Evolutionary conservation across 2,888 invertebrate genomes (phyloP).

Genomic region (Cheilosia impressa): DNA sequence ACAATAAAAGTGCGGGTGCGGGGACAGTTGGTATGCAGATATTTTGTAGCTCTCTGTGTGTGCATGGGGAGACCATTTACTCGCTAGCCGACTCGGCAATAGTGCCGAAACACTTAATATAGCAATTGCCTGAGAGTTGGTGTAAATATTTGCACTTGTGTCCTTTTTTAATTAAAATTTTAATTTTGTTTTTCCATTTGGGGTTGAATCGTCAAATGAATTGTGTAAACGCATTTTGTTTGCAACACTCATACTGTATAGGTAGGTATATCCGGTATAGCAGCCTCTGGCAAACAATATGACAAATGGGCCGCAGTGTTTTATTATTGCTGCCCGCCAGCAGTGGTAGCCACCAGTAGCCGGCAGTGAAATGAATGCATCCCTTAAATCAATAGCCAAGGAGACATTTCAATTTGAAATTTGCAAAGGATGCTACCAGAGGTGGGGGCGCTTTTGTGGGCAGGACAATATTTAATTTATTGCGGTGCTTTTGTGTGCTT

Average conservation of each 20-base stretch:
- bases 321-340: conserved; percentile 48
- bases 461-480: conserved; percentile 74
- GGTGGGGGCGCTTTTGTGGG: conserved; percentile 29
- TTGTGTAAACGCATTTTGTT: conserved; percentile 75
- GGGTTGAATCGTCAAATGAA: conserved; percentile 74
- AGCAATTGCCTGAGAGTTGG: conserved; percentile 74
- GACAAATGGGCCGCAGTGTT: conserved; percentile 68
- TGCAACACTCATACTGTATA: conserved; percentile 51
- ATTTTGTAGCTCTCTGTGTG: conserved; percentile 37
- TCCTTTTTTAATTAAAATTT: conserved; percentile 75
- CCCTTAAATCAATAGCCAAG: conserved; percentile 71
- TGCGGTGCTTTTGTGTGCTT: conserved; percentile 66
- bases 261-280: neutral
- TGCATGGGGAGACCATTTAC: conserved; percentile 38
- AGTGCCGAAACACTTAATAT: conserved; percentile 72
- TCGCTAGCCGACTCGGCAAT: conserved; percentile 40
- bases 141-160: conserved; percentile 75
- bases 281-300: conserved; percentile 35
- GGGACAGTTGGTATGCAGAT: conserved; percentile 62
- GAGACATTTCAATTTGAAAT: conserved; percentile 73
- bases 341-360: conserved; percentile 19
- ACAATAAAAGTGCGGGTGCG: conserved; percentile 58
- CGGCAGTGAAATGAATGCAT: conserved; percentile 49
- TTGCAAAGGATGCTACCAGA: conserved; percentile 27
- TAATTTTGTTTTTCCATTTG: conserved; percentile 75